A percentile compares a stretch with the other conserved stretches of the same genome.
phyloP scores from a whole-genome alignment of 2,888 invertebrate species.

The Acanthosepion lycidas region DNA sequence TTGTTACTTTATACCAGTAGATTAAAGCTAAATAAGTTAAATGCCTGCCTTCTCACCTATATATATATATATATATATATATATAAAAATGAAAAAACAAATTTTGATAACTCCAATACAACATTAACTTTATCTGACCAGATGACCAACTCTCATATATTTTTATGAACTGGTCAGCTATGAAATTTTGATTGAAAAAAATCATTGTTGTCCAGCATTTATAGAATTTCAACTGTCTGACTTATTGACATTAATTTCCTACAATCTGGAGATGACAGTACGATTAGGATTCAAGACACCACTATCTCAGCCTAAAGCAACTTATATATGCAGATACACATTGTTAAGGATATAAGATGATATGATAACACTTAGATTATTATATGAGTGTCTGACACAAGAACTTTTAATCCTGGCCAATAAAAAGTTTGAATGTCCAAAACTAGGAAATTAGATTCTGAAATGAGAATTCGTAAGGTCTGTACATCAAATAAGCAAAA shows the following conservation, averaged over 20 bases:
- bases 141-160: constrained; percentile 22
- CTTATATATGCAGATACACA: background rate
- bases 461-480: background rate
- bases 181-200: constrained; percentile 33
- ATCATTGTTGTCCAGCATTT: constrained; percentile 20
- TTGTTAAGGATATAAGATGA: constrained; percentile 18
- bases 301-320: background rate
- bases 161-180: constrained; percentile 23
- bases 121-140: constrained; percentile 33
- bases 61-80: no score
- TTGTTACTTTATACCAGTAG: background rate
- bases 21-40: background rate
- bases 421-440: background rate
- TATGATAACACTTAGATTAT: background rate
- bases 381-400: background rate
- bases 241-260: constrained; percentile 23
- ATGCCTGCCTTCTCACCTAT: background rate
- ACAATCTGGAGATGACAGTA: background rate
- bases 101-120: background rate
- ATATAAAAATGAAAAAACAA: background rate
- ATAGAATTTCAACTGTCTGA: constrained; percentile 33
- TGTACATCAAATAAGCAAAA: background rate
- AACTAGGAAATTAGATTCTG: background rate
- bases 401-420: background rate
- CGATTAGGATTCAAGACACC: background rate